Conservation (phyloP, 2,113 vertebrate species). For the Aleadryas rufinucha region DNA sequence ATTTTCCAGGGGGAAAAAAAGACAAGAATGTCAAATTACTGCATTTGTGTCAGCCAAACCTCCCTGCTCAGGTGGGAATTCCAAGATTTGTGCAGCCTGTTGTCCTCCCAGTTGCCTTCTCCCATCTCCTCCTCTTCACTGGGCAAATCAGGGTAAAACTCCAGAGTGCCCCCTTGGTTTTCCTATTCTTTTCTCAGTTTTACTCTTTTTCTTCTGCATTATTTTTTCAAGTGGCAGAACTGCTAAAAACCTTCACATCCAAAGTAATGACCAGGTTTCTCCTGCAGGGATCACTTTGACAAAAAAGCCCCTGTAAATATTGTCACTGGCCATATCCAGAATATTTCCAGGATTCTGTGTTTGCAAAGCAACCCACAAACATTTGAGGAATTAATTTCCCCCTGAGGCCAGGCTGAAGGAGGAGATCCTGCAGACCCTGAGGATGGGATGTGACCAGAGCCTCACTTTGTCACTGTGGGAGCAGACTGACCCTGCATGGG, state of each 20-base stretch:
- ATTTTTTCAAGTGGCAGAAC: not conserved
- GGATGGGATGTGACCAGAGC: not conserved
- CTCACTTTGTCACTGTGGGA: not conserved
- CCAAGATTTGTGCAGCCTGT: not conserved
- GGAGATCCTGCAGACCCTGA: not conserved
- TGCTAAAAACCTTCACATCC: not conserved
- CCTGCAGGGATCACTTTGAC: accelerated
- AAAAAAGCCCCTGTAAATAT: not conserved
- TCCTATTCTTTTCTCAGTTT: not conserved
- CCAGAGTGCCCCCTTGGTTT: accelerated
- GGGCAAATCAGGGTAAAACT: not conserved
- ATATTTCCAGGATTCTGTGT: not conserved
- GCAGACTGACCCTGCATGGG: not conserved
- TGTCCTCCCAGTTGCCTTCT: not conserved
- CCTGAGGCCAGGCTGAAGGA: not conserved
- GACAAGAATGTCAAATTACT: not conserved
- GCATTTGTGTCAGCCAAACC: not conserved
- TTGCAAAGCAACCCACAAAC: not conserved
- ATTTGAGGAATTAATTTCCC: not conserved
- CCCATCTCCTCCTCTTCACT: not conserved
- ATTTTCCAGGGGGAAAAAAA: not conserved
- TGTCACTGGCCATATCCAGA: not conserved
- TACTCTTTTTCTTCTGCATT: not conserved
- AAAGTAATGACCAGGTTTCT: not conserved
- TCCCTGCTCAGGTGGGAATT: not conserved